Percentiles rank a stretch among this genome's conserved stretches.
These are phyloP conservation scores for Proteles cristata DNA, from an alignment of 2,113 vertebrate genomes.

Conservation along the genomic window DNA sequence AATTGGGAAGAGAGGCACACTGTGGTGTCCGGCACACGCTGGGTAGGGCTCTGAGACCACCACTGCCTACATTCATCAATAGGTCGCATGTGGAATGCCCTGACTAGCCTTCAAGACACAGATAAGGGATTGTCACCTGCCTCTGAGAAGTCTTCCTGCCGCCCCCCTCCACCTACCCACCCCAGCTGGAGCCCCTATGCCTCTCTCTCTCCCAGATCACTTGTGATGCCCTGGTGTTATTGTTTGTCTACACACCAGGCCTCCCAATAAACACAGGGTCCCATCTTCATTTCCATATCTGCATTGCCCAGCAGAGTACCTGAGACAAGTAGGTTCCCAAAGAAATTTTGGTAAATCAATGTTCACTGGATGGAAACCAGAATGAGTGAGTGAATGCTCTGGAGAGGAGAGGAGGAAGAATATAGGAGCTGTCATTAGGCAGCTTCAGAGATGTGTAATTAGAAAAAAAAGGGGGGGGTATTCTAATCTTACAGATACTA, in stretches of 20 bases:
- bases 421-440: background rate
- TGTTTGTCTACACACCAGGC: background rate
- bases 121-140: too few relatives aligned
- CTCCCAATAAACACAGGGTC: background rate
- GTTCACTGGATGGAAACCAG: background rate
- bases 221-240: background rate
- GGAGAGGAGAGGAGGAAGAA: background rate
- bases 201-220: background rate
- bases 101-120: background rate
- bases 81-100: background rate
- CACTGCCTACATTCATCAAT: background rate
- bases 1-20: background rate
- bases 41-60: background rate
- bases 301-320: background rate
- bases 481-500: background rate
- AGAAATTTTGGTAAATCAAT: background rate
- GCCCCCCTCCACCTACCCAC: background rate
- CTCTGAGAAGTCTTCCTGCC: background rate
- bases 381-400: background rate
- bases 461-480: background rate
- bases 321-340: background rate
- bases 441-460: background rate
- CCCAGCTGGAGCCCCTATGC: background rate
- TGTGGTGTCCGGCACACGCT: background rate
- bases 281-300: background rate